Evolutionary conservation across 2,888 invertebrate genomes (phyloP).

Genomic region (Heliconius cydno): DNA sequence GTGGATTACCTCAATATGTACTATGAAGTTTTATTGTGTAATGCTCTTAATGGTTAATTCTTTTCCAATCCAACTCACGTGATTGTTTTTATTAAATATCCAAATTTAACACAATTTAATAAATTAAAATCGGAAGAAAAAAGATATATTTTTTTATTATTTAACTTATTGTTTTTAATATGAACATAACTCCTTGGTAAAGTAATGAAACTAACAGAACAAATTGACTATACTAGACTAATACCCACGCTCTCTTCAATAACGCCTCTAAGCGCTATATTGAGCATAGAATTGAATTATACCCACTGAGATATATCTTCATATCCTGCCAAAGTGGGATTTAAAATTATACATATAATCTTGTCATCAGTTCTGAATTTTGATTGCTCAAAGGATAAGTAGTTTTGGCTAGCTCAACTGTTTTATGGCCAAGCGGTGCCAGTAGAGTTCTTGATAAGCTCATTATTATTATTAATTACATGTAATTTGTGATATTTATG

Average conservation of each 20-base stretch:
- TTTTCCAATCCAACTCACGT: too few relatives aligned
- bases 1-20: too few relatives aligned
- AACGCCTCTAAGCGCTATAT: background rate
- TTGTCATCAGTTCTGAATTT: slow-evolving; percentile 11
- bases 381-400: slow-evolving; percentile 13
- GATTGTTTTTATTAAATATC: too few relatives aligned
- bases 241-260: background rate
- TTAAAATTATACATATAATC: background rate
- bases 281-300: background rate
- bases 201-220: background rate
- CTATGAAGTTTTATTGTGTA: too few relatives aligned
- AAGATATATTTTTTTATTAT: too few relatives aligned
- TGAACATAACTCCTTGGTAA: background rate
- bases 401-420: slow-evolving; percentile 11
- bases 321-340: background rate
- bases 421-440: background rate
- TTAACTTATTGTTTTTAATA: background rate
- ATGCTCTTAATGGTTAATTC: too few relatives aligned
- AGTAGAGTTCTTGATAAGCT: background rate
- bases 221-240: background rate
- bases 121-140: too few relatives aligned
- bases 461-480: slow-evolving; percentile 1
- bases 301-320: background rate
- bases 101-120: too few relatives aligned
- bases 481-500: background rate